Percentiles rank a stretch among this genome's conserved stretches.
phyloP scores from a whole-genome alignment of 2,888 invertebrate genomes.

The Tipula vernalis region DNA sequence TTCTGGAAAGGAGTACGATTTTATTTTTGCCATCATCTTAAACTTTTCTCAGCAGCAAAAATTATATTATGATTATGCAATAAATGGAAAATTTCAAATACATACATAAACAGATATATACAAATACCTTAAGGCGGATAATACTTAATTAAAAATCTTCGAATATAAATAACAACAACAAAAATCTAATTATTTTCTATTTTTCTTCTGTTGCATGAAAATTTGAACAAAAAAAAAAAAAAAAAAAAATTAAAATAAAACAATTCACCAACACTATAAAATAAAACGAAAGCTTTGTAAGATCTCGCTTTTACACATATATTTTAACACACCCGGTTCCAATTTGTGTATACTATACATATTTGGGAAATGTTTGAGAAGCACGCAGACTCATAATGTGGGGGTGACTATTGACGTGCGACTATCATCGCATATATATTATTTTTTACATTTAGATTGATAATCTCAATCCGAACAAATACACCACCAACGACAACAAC shows the following conservation, averaged over 20 bases:
- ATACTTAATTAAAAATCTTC: constrained; percentile 8
- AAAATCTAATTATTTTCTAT: background rate
- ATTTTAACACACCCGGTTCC: background rate
- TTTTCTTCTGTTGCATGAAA: constrained; percentile 6
- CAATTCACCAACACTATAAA: background rate
- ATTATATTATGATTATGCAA: background rate
- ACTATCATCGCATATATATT: background rate
- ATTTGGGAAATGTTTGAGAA: background rate
- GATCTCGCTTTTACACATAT: background rate
- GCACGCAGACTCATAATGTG: background rate
- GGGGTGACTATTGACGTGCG: background rate
- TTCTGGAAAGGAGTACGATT: background rate
- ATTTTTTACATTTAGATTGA: background rate
- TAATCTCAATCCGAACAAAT: background rate
- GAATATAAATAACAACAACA: background rate
- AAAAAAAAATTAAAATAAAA: background rate
- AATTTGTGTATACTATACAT: background rate
- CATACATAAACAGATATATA: background rate
- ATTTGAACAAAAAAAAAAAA: background rate
- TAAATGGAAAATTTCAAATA: background rate
- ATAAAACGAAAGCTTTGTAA: background rate
- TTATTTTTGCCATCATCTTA: background rate
- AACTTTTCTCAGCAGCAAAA: background rate
- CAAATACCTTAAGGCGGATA: background rate
- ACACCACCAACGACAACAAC: constrained; percentile 11